Evolutionary conservation across 2,888 invertebrate species (phyloP), one percentile per base, ranked within the genome.

Genomic region (Oscheius sp.): DNA sequence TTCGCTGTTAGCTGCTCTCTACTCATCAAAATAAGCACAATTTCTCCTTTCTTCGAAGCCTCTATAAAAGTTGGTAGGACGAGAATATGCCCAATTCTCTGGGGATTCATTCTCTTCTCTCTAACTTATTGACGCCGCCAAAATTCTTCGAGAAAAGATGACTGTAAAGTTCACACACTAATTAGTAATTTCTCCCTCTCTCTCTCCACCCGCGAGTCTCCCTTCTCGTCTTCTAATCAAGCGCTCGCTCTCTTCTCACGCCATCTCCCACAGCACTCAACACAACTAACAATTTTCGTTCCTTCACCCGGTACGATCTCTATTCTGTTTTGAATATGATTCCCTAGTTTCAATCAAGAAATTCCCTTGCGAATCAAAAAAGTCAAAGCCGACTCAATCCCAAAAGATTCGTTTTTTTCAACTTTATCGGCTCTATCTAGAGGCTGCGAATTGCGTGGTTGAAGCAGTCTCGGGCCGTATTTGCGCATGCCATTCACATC

Each of bases 171-270:
- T 55, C 55, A 34, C 55, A 55, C 55, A 55, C 55, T 55, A 45
- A 39, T 61, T 61, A 61, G 45, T 15, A 27, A 45, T 61, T 57
- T 61, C 45, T 45, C 27, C 45, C 27, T 6, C 45, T 39, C 45
- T 61, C 61, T 55, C 55, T 53, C n/a, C n/a, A n/a, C n/a, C n/a
- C n/a, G n/a, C n/a, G n/a, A n/a, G n/a, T n/a, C n/a, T n/a, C n/a
- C n/a, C n/a, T n/a, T n/a, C 55, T 29, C n/a, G 15, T 34, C 34
- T 23, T 31, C 55, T 55, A 55, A 55, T 55, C 55, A 55, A 55
- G 55, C 55, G 15, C n/a, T 12, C 53, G 50, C 53, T n/a, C 53
- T 12, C 25, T 61, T 61, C 61, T 61, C 61, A 61, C 61, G 61
- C 61, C 61, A 61, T 61, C 61, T 42, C 42, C 61, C 39, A 20